phyloP scores from a whole-genome alignment of 2,888 invertebrate genomes.

The Brachyptera risi region DNA sequence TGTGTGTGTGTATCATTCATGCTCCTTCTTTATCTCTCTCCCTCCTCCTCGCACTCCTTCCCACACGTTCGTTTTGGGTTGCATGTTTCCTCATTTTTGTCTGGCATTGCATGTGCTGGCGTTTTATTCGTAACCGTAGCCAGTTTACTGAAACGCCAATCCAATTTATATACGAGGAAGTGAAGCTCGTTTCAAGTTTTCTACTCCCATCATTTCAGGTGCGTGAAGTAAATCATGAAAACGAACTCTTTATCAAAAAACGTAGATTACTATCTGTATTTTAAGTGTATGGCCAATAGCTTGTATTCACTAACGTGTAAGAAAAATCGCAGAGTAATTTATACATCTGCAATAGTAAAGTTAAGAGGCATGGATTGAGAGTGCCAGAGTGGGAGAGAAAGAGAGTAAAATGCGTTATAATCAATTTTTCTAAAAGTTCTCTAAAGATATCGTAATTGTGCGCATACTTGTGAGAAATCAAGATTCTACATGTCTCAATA shows the following conservation, averaged over 20 bases:
- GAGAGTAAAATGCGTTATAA: too few species aligned
- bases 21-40: background rate
- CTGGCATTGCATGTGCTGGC: background rate
- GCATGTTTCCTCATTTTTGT: background rate
- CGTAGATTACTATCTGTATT: background rate
- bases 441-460: too few species aligned
- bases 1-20: too few species aligned
- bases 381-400: too few species aligned
- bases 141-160: slow-evolving; percentile 5
- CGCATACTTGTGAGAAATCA: too few species aligned
- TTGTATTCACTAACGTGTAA: too few species aligned
- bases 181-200: background rate
- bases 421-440: too few species aligned
- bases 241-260: background rate
- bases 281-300: background rate
- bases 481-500: too few species aligned
- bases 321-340: too few species aligned
- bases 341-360: too few species aligned
- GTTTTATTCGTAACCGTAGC: background rate
- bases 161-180: slow-evolving; percentile 3
- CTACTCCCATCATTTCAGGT: too few species aligned
- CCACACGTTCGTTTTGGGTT: background rate
- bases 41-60: background rate
- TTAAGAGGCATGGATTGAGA: too few species aligned
- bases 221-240: background rate